Base-by-base conservation (phyloP, 2,113 vertebrate species). In the Elephantulus edwardii region DNA sequence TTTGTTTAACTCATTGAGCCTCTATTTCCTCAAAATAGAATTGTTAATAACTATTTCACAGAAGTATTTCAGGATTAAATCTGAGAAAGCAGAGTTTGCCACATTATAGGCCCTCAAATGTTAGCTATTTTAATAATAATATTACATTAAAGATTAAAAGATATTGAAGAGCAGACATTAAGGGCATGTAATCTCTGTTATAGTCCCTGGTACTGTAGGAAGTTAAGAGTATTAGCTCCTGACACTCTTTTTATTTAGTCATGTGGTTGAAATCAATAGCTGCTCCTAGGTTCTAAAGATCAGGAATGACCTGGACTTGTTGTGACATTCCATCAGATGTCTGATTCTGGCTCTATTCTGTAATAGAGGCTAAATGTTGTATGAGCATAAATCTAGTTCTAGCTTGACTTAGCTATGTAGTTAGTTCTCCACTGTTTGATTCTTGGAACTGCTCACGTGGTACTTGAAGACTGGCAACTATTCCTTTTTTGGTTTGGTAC, bases 1-100 rank as follows among this genome's bases (percentile, higher is more conserved):
- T 88, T 95, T 35, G 44, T 79, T 88, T 88, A 78, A 84, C 66
- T 88, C 42, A 80, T 5, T 44, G 44, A 89, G 9, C 26, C 44
- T 94, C 35, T 58, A 1, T 91, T 89, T 89, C 52, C 38, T 93
- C 48, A 93, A 92, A 93, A 56, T 82, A 91, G 20, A 35, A 74
- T 84, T 83, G 62, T 88, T 92, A 68, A 6, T 56, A 82, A 72
- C 26, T 82, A 64, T 82, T 95, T 88, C 71, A 62, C 1, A 83
- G 68, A 77, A 48, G 11, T 86, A 20, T 83, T 30, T 88, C 72
- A 78, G 52, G 44, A 86, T 85, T 87, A 85, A 89, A 72, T 89
- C 70, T 92, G 56, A 86, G 70, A 88, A 85, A n/a, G 66, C 42
- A 90, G 40, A 91, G 22, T 28, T 72, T 81, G 20, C 83, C 66